These are phyloP conservation scores for Colius striatus DNA, from an alignment of 2,113 vertebrate genomes.

Conservation along the genomic window DNA sequence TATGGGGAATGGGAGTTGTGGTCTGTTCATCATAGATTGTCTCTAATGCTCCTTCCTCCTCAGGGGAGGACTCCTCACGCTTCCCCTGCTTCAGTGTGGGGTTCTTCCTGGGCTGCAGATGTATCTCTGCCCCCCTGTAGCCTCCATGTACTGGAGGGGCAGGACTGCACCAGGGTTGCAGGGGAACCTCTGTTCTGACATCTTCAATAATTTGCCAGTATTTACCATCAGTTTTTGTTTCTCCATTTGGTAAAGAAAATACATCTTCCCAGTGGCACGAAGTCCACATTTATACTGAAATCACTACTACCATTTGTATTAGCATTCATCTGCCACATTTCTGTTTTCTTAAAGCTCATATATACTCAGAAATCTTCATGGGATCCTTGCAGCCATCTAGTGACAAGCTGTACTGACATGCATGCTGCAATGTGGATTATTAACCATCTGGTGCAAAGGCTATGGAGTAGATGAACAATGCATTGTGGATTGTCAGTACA, in stretches of 20 bases:
- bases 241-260: neutral
- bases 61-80: neutral
- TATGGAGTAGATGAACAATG: neutral
- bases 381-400: neutral
- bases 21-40: neutral
- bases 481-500: neutral
- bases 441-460: neutral
- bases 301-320: neutral
- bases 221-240: neutral
- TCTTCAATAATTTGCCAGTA: neutral
- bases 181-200: accelerated
- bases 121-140: neutral
- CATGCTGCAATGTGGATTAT: neutral
- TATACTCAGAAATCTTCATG: neutral
- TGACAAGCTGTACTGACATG: neutral
- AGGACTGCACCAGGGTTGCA: neutral
- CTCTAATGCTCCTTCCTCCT: neutral
- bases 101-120: too few species aligned
- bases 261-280: neutral
- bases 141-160: accelerated
- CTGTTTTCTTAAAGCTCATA: neutral
- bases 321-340: neutral
- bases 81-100: neutral
- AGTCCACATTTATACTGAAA: neutral
- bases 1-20: accelerated